A percentile compares a stretch with the other conserved stretches of the same genome.
Evolutionary conservation across 2,113 vertebrate genomes (phyloP).

Genomic region (Coreoperca whiteheadi): DNA sequence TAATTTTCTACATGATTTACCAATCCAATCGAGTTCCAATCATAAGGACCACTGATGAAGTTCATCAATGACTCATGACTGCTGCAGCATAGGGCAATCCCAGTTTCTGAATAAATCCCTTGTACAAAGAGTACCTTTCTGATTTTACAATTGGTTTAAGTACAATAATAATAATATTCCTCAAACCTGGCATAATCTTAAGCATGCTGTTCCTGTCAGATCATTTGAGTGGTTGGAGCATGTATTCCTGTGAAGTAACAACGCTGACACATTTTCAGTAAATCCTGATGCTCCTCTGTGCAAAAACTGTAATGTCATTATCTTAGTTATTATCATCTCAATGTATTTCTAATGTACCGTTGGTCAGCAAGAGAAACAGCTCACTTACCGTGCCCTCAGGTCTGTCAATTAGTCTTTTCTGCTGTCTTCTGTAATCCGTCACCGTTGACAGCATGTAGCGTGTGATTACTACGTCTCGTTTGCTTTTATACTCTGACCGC

Average conservation of each 20-base stretch:
- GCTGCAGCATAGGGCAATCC: background rate
- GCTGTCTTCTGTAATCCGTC: constrained; percentile 59
- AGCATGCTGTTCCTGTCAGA: background rate
- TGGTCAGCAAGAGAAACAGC: background rate
- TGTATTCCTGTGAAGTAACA: background rate
- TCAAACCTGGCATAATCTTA: background rate
- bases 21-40: background rate
- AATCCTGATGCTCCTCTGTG: background rate
- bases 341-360: background rate
- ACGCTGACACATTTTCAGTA: background rate
- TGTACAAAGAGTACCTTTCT: background rate
- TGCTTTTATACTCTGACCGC: constrained; percentile 76
- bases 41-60: background rate
- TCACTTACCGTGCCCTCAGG: constrained; percentile 55
- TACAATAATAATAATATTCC: background rate
- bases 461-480: constrained; percentile 26
- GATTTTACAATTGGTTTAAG: background rate
- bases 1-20: background rate
- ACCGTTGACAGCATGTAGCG: constrained; percentile 28
- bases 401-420: constrained; percentile 27
- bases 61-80: background rate
- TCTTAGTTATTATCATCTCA: background rate
- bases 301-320: background rate
- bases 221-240: background rate
- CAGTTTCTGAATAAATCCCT: background rate